phyloP scores from a whole-genome alignment of 2,888 invertebrate genomes.

The Microchrysa polita region DNA sequence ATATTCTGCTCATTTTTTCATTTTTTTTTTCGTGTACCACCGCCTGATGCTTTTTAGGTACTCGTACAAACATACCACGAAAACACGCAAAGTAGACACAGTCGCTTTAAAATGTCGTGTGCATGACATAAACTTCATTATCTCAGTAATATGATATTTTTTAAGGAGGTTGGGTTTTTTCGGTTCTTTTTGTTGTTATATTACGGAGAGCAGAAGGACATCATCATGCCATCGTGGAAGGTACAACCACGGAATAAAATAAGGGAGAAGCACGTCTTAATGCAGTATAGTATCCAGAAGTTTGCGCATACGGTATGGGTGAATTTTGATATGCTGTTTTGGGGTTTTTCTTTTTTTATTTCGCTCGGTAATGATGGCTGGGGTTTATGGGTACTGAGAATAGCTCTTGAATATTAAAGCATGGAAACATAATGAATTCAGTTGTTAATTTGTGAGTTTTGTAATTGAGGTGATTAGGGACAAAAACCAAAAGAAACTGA shows the following conservation, averaged over 20 bases:
- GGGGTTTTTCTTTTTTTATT: too few species aligned
- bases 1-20: not conserved
- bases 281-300: conserved; percentile 3
- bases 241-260: not conserved
- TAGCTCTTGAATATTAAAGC: too few species aligned
- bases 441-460: too few species aligned
- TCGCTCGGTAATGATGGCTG: too few species aligned
- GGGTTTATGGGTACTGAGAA: too few species aligned
- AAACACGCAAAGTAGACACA: not conserved
- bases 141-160: conserved; percentile 34
- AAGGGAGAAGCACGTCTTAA: conserved; percentile 15
- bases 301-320: conserved; percentile 21
- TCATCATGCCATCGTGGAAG: too few species aligned
- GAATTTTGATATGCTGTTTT: conserved; percentile 11
- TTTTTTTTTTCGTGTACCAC: not conserved
- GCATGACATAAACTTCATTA: conserved; percentile 40
- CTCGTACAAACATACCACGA: too few species aligned
- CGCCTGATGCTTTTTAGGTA: not conserved
- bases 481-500: too few species aligned
- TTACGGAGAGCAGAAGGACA: not conserved
- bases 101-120: conserved; percentile 28
- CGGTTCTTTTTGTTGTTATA: too few species aligned
- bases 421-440: too few species aligned
- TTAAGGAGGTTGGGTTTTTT: not conserved
- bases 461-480: too few species aligned